Conservation (phyloP, 2,797 vertebrate genomes). For the Acanthiza pusilla region DNA sequence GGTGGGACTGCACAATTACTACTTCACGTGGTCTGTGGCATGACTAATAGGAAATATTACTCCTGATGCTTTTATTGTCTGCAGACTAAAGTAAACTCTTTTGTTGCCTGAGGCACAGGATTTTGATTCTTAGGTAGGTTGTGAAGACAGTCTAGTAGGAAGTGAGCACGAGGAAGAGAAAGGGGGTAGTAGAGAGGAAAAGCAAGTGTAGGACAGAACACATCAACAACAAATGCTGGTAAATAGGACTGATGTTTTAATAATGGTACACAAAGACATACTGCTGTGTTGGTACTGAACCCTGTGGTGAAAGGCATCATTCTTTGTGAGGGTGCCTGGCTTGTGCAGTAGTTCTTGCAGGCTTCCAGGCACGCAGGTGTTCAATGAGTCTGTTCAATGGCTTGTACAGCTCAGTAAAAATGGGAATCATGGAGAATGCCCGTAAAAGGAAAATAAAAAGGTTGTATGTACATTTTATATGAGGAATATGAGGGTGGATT, state of each 20-base stretch:
- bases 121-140: background rate
- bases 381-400: background rate
- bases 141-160: background rate
- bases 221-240: background rate
- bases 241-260: background rate
- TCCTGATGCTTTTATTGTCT: background rate
- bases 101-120: background rate
- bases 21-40: background rate
- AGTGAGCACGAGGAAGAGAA: background rate
- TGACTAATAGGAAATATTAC: background rate
- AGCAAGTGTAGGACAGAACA: background rate
- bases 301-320: background rate
- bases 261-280: background rate
- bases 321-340: background rate
- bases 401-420: background rate
- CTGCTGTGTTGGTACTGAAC: background rate
- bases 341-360: background rate
- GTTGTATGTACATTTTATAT: background rate
- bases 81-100: background rate
- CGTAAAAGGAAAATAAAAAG: background rate
- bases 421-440: background rate
- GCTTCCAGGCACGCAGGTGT: background rate
- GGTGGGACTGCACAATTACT: background rate
- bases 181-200: background rate
- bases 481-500: background rate